Evolutionary conservation across 2,113 vertebrate genomes (phyloP).

Genomic region (Phalacrocorax aristotelis): DNA sequence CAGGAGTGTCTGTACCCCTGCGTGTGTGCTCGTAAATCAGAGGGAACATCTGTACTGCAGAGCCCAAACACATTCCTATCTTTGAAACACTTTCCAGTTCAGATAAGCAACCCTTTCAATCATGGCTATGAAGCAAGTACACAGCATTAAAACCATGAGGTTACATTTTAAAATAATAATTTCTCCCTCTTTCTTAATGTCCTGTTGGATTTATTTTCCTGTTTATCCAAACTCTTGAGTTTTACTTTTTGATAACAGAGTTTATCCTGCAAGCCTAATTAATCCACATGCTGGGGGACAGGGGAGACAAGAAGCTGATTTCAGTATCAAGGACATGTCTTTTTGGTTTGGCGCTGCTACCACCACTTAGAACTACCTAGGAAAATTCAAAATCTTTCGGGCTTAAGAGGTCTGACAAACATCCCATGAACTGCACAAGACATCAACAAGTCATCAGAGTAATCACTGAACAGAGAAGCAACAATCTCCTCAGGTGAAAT

Average conservation of each 20-base stretch:
- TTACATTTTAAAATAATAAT: background rate
- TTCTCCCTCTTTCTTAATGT: background rate
- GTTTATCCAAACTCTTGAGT: background rate
- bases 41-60: background rate
- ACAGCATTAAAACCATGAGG: background rate
- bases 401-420: background rate
- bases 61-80: background rate
- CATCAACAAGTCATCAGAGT: accelerated
- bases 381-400: background rate
- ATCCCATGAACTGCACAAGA: background rate
- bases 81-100: background rate
- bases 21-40: accelerated
- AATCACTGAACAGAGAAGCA: background rate
- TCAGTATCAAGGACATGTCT: background rate
- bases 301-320: background rate
- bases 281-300: background rate
- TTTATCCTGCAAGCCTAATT: background rate
- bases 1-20: background rate
- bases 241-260: background rate
- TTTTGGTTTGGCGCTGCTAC: background rate
- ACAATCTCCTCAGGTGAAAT: background rate
- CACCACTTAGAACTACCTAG: background rate
- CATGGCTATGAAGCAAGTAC: background rate
- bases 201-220: background rate
- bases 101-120: background rate